Evolutionary conservation across 2,797 vertebrate genomes (phyloP).

Genomic region (Silurus aristotelis): DNA sequence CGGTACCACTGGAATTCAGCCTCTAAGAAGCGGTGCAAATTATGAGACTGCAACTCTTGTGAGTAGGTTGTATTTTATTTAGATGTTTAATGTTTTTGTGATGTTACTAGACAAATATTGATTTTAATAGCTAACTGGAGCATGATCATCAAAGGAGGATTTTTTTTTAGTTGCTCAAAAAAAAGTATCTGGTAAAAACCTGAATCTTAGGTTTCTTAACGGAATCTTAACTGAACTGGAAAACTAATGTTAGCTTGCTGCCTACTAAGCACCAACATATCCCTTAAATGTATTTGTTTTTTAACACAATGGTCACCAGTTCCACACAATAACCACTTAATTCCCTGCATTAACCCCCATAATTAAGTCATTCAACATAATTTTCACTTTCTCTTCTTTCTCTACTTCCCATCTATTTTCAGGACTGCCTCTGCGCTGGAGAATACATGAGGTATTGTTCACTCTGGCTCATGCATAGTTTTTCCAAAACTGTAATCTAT

Average conservation of each 20-base stretch:
- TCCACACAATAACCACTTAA: neutral
- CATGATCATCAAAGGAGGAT: neutral
- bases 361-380: neutral
- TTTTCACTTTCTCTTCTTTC: neutral
- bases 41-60: no score
- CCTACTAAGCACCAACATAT: neutral
- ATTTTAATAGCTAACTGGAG: no score
- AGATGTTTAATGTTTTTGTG: no score
- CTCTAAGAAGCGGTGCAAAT: no score
- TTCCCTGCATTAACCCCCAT: neutral
- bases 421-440: neutral
- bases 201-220: neutral
- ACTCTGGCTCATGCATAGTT: neutral
- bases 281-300: neutral
- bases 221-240: no score
- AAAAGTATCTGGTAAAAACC: neutral
- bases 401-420: neutral
- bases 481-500: neutral
- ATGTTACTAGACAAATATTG: no score
- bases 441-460: neutral
- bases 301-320: neutral
- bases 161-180: neutral
- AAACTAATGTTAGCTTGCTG: neutral
- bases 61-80: no score
- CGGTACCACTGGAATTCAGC: no score